These are phyloP conservation scores for Gadopsis bispinosus DNA, from an alignment of 2,797 vertebrate genomes.

Conservation along the genomic window DNA sequence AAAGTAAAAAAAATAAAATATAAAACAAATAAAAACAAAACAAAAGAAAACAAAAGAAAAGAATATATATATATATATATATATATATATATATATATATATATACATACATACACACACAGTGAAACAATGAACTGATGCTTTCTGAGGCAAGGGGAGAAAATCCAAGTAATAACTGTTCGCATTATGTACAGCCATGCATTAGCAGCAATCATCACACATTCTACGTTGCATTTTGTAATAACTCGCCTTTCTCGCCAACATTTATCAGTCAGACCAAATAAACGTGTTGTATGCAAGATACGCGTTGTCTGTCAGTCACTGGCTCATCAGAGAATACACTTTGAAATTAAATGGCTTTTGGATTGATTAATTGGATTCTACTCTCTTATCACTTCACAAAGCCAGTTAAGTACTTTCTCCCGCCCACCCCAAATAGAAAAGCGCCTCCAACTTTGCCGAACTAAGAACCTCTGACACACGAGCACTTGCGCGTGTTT, in stretches of 20 bases:
- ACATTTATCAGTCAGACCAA: slow-evolving; percentile 56
- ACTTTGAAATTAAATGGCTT: slow-evolving; percentile 79
- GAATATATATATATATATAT: neutral
- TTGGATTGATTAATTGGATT: slow-evolving; percentile 39
- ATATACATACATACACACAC: too few relatives aligned
- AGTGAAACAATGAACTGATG: slow-evolving; percentile 40
- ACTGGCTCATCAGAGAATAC: slow-evolving; percentile 63
- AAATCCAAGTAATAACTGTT: slow-evolving; percentile 54
- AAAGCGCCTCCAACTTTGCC: slow-evolving; percentile 49
- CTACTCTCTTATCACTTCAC: slow-evolving; percentile 28
- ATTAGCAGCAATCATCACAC: slow-evolving; percentile 77
- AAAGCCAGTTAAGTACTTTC: slow-evolving; percentile 47
- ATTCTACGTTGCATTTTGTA: slow-evolving; percentile 53
- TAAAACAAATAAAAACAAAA: slow-evolving; percentile 43
- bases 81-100: too few relatives aligned
- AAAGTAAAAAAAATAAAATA: slow-evolving; percentile 4
- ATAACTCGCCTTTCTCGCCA: slow-evolving; percentile 54
- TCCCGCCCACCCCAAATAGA: slow-evolving; percentile 48
- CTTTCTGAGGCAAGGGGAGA: slow-evolving; percentile 50
- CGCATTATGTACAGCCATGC: slow-evolving; percentile 76
- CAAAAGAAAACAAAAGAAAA: too few relatives aligned
- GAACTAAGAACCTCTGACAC: slow-evolving; percentile 55
- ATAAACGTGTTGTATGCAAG: slow-evolving; percentile 40
- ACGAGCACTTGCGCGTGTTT: slow-evolving; percentile 56
- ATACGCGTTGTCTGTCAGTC: slow-evolving; percentile 42